Conservation (phyloP, 2,888 invertebrate species). For the Isoperla grammatica region DNA sequence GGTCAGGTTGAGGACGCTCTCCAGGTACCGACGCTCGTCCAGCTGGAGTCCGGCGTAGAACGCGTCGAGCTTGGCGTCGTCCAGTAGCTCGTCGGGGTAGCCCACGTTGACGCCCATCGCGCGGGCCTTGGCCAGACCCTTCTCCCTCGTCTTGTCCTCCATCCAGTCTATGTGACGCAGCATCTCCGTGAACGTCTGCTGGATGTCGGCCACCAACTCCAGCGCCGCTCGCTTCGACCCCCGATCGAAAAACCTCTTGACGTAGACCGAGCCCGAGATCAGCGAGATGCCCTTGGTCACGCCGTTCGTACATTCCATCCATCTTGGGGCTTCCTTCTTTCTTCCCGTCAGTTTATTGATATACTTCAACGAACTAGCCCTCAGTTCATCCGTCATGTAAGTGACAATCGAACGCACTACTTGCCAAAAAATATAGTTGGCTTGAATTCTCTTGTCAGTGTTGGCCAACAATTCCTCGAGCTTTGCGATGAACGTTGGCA, state of each 20-base stretch:
- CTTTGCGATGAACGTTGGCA: constrained; percentile 70
- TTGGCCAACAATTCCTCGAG: constrained; percentile 56
- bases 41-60: constrained; percentile 74
- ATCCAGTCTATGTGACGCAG: constrained; percentile 83
- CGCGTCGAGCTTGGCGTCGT: constrained; percentile 70
- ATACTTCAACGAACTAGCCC: constrained; percentile 74
- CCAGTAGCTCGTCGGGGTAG: constrained; percentile 83
- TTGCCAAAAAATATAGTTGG: constrained; percentile 92
- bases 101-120: constrained; percentile 87
- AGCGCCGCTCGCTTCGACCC: constrained; percentile 75
- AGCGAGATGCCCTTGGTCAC: constrained; percentile 56
- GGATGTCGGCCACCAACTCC: constrained; percentile 83
- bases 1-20: constrained; percentile 70
- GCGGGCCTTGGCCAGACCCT: constrained; percentile 72
- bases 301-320: constrained; percentile 87
- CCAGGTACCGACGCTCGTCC: constrained; percentile 62
- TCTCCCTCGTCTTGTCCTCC: constrained; percentile 73
- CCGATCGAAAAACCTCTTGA: constrained; percentile 80
- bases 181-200: constrained; percentile 74
- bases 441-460: constrained; percentile 59
- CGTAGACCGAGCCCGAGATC: constrained; percentile 71
- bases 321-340: constrained; percentile 78
- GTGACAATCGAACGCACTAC: constrained; percentile 74
- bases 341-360: constrained; percentile 75
- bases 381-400: constrained; percentile 70